These are phyloP conservation scores for Julus scanicus DNA, from an alignment of 2,888 invertebrate genomes.

Conservation along the genomic window DNA sequence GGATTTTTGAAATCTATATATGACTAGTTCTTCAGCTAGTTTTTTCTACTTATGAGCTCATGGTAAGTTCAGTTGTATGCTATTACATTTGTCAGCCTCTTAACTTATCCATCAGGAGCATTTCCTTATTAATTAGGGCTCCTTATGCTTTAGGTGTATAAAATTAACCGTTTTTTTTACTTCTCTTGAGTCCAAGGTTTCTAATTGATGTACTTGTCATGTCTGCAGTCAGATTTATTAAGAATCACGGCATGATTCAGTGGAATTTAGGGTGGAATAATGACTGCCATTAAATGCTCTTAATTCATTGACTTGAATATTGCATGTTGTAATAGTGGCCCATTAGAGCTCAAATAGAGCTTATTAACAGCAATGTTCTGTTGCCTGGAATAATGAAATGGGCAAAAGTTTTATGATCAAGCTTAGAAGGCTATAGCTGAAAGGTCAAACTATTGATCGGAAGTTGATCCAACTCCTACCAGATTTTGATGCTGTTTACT, in stretches of 20 bases:
- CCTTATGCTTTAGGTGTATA: background rate
- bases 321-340: background rate
- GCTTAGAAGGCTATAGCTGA: slow-evolving; percentile 29
- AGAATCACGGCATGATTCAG: background rate
- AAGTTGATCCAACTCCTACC: slow-evolving; percentile 4
- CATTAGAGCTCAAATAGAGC: slow-evolving; percentile 42
- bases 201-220: background rate
- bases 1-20: too few species aligned
- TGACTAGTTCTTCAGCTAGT: too few species aligned
- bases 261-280: slow-evolving; percentile 13
- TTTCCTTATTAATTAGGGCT: background rate
- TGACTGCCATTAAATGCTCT: background rate
- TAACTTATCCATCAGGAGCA: background rate
- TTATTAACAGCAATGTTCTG: slow-evolving; percentile 34
- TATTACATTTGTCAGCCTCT: background rate
- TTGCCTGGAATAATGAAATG: slow-evolving; percentile 47
- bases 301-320: slow-evolving; percentile 40
- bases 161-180: background rate
- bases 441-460: slow-evolving; percentile 37
- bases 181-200: background rate
- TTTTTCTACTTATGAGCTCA: background rate
- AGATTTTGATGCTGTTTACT: background rate
- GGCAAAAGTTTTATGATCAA: slow-evolving; percentile 25
- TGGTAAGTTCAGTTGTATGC: background rate
- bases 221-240: background rate